These are phyloP conservation scores for Mizuhopecten yessoensis DNA, from an alignment of 1,140 invertebrate species.

Conservation along the genomic window DNA sequence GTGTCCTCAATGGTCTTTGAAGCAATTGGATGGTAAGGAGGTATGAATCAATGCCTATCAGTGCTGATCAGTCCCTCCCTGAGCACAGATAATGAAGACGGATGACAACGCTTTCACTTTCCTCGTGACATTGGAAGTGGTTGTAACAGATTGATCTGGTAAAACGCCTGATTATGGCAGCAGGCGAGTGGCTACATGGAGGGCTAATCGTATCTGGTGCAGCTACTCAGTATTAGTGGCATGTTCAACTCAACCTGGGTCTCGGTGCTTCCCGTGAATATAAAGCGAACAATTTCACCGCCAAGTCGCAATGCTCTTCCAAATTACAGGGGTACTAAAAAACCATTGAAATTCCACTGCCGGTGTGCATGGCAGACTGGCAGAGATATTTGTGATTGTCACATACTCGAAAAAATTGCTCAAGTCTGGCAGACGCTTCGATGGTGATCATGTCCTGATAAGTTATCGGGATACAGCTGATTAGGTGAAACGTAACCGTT, in stretches of 20 bases:
- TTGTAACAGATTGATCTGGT: constrained; percentile 26
- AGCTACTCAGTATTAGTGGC: background rate
- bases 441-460: background rate
- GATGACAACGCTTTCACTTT: constrained; percentile 37
- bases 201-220: constrained; percentile 22
- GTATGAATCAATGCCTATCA: constrained; percentile 32
- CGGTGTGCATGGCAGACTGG: background rate
- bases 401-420: constrained; percentile 10
- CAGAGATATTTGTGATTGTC: background rate
- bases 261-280: background rate
- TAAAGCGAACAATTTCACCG: too few species aligned
- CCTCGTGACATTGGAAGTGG: constrained; percentile 24
- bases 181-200: constrained; percentile 21
- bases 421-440: background rate
- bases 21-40: background rate
- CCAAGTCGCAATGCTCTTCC: background rate
- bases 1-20: constrained; percentile 4
- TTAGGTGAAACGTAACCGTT: background rate
- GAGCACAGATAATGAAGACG: constrained; percentile 4
- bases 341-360: constrained; percentile 8
- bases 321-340: constrained; percentile 10
- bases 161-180: constrained; percentile 32
- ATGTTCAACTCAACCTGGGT: background rate
- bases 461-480: background rate
- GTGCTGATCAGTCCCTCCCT: background rate